These are phyloP conservation scores for Nothoprocta pentlandii DNA, from an alignment of 2,113 vertebrate species.

Conservation along the genomic window DNA sequence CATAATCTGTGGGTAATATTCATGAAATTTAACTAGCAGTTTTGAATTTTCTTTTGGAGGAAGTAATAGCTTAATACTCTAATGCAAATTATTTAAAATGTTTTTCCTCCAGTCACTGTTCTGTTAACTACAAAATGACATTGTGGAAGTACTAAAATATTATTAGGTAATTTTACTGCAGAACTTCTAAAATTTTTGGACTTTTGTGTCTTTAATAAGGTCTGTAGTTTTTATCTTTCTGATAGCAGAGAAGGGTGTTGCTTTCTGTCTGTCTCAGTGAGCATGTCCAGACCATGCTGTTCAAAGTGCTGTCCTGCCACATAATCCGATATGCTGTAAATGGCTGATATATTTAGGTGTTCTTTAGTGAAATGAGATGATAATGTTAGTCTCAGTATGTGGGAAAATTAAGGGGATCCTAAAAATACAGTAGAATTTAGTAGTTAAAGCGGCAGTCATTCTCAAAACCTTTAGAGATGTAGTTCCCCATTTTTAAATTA, in stretches of 20 bases:
- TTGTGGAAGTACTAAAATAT: neutral
- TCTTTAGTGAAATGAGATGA: neutral
- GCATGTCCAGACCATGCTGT: neutral
- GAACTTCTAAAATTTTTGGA: neutral
- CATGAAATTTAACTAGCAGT: conserved; percentile 44
- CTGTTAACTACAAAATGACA: neutral
- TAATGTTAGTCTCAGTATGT: neutral
- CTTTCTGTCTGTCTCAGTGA: neutral
- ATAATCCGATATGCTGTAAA: neutral
- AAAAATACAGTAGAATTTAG: neutral
- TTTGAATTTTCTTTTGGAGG: conserved; percentile 42
- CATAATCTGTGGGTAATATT: neutral
- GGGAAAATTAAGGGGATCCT: neutral
- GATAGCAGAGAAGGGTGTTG: neutral
- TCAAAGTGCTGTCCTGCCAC: neutral
- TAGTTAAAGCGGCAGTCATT: neutral
- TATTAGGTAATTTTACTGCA: neutral
- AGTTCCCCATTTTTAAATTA: neutral
- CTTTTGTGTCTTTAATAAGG: neutral
- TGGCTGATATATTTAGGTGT: neutral
- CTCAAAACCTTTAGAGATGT: neutral
- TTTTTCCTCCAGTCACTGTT: neutral
- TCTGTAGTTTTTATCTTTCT: neutral
- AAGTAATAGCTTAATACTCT: conserved; percentile 43
- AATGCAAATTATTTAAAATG: neutral